These are phyloP conservation scores for Hyphantria cunea DNA, from an alignment of 1,140 invertebrate genomes.

Conservation along the genomic window DNA sequence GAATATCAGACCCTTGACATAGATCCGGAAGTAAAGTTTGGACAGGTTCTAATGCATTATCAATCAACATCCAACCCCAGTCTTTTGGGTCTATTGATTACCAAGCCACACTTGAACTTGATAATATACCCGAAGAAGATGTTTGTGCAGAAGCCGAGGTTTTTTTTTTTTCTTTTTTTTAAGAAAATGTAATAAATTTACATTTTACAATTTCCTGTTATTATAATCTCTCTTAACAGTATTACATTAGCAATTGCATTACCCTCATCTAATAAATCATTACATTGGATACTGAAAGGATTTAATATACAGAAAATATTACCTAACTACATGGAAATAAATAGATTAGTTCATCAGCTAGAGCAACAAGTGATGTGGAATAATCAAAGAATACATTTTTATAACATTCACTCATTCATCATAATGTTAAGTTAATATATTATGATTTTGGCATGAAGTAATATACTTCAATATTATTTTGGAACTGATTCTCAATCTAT, in stretches of 20 bases:
- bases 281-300: conserved; percentile 31
- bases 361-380: conserved; percentile 4
- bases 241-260: conserved; percentile 63
- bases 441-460: conserved; percentile 41
- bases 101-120: too few relatives aligned
- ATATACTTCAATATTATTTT: conserved; percentile 40
- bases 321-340: conserved; percentile 32
- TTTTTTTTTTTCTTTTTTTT: too few relatives aligned
- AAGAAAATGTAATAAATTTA: conserved; percentile 71
- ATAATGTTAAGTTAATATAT: conserved; percentile 8
- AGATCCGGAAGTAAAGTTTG: too few relatives aligned
- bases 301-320: conserved; percentile 22
- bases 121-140: too few relatives aligned
- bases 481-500: conserved; percentile 37
- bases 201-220: conserved; percentile 61
- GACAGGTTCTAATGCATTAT: too few relatives aligned
- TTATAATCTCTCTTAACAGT: conserved; percentile 62
- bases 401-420: conserved; percentile 20
- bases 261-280: conserved; percentile 55
- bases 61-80: too few relatives aligned
- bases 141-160: too few relatives aligned
- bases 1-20: too few relatives aligned
- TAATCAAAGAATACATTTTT: conserved; percentile 23
- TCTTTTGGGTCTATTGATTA: too few relatives aligned
- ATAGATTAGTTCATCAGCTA: conserved; percentile 30